Percentiles rank a stretch among this genome's conserved stretches.
These are phyloP conservation scores for Panagrolaimus sp. DNA, from an alignment of 1,140 invertebrate genomes.

Conservation along the genomic window DNA sequence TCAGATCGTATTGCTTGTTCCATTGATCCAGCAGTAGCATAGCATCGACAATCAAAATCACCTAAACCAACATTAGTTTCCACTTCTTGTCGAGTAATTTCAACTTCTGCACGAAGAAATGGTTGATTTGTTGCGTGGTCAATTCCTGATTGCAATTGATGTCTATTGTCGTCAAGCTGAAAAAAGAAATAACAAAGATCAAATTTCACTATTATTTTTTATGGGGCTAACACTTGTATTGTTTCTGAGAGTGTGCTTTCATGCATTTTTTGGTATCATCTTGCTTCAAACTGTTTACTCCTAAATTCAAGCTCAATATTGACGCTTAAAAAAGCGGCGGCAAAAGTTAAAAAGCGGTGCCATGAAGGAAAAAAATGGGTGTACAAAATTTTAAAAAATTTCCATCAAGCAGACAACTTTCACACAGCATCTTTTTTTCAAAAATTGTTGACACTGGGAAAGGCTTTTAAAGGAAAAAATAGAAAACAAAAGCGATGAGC, in stretches of 20 bases:
- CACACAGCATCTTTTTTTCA: too few relatives aligned
- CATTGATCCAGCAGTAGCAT: constrained; percentile 28
- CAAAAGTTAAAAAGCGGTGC: neutral
- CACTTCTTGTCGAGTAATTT: constrained; percentile 58
- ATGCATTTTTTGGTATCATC: constrained; percentile 10
- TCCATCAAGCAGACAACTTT: too few relatives aligned
- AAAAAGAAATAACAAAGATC: too few relatives aligned
- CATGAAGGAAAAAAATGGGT: too few relatives aligned
- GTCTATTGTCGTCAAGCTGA: constrained; percentile 42
- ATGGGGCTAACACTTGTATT: neutral
- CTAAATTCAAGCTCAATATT: constrained; percentile 10
- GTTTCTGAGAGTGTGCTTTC: neutral
- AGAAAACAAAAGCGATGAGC: too few relatives aligned
- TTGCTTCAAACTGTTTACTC: constrained; percentile 17
- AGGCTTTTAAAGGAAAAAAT: too few relatives aligned
- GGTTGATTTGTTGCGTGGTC: constrained; percentile 49
- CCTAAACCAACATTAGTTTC: constrained; percentile 47
- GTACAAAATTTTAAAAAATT: too few relatives aligned
- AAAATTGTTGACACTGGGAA: too few relatives aligned
- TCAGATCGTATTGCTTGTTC: constrained; percentile 41
- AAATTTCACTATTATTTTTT: neutral
- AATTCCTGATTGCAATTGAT: constrained; percentile 28
- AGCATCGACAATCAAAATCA: constrained; percentile 52
- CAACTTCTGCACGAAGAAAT: constrained; percentile 57
- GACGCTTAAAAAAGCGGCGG: constrained; percentile 1